A percentile compares a stretch with the other conserved stretches of the same genome.
These are phyloP conservation scores for Thaumetopoea pityocampa DNA, from an alignment of 1,140 invertebrate species.

Conservation along the genomic window DNA sequence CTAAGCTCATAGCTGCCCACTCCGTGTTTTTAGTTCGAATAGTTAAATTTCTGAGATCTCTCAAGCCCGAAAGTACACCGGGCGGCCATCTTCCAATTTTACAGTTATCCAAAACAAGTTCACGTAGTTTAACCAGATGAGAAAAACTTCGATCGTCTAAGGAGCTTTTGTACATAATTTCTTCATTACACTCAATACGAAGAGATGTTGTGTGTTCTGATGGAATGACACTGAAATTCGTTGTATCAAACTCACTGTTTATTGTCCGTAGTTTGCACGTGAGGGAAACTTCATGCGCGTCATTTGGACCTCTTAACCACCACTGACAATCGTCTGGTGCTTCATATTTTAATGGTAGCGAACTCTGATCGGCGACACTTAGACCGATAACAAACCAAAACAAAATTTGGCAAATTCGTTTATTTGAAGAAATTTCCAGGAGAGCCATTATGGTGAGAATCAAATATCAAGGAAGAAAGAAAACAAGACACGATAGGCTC, in stretches of 20 bases:
- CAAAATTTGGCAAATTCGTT: slow-evolving; percentile 48
- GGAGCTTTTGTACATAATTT: slow-evolving; percentile 83
- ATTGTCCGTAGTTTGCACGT: slow-evolving; percentile 87
- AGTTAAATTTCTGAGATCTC: slow-evolving; percentile 87
- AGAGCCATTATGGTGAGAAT: slow-evolving; percentile 65
- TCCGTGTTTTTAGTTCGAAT: slow-evolving; percentile 87
- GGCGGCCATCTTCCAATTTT: slow-evolving; percentile 87
- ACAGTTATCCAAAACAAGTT: slow-evolving; percentile 89
- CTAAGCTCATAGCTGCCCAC: slow-evolving; percentile 86
- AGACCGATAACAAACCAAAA: slow-evolving; percentile 67
- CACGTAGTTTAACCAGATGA: slow-evolving; percentile 85
- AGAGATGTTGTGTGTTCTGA: slow-evolving; percentile 89
- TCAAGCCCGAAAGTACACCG: slow-evolving; percentile 83
- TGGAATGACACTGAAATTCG: slow-evolving; percentile 91
- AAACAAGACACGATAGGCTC: slow-evolving; percentile 64
- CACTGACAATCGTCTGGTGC: slow-evolving; percentile 90
- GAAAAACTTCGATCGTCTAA: slow-evolving; percentile 87
- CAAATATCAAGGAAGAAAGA: slow-evolving; percentile 71
- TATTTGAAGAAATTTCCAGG: slow-evolving; percentile 41
- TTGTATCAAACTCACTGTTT: slow-evolving; percentile 89
- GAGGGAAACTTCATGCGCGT: slow-evolving; percentile 83
- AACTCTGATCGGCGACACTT: slow-evolving; percentile 71
- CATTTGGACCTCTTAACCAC: slow-evolving; percentile 77
- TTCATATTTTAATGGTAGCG: slow-evolving; percentile 82
- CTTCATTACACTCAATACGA: slow-evolving; percentile 86